Evolutionary conservation across 2,797 vertebrate species (phyloP).

Genomic region (Channa striata): DNA sequence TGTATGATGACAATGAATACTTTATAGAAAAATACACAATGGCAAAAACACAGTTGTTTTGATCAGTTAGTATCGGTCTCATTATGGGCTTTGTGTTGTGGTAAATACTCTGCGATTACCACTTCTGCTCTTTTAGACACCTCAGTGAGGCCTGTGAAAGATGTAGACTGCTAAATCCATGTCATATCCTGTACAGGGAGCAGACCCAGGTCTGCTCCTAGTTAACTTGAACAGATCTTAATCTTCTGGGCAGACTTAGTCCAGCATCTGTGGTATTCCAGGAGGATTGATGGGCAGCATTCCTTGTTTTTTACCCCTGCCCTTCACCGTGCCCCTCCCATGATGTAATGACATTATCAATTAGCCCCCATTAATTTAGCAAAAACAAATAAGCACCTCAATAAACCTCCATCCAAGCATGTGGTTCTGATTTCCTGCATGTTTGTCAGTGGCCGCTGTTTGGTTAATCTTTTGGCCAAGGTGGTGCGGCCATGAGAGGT

Average conservation of each 20-base stretch:
- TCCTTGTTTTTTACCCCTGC: conserved; percentile 74
- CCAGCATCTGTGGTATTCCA: conserved; percentile 78
- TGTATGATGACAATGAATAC: not conserved
- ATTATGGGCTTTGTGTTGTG: conserved; percentile 2
- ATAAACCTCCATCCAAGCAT: conserved; percentile 79
- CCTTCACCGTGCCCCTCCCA: conserved; percentile 71
- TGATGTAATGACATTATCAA: conserved; percentile 89
- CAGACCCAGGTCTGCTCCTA: conserved; percentile 78
- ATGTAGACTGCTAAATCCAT: conserved; percentile 23
- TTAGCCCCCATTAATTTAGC: conserved; percentile 89
- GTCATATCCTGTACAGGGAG: conserved; percentile 49
- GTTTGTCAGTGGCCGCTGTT: conserved; percentile 84
- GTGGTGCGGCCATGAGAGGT: conserved; percentile 78
- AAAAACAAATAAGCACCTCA: conserved; percentile 87
- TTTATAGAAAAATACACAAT: not conserved
- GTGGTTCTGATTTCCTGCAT: conserved; percentile 87
- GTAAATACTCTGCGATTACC: conserved; percentile 27
- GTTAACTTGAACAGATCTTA: conserved; percentile 79
- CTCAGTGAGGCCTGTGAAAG: conserved; percentile 29
- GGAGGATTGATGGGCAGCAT: conserved; percentile 84
- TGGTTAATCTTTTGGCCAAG: conserved; percentile 83
- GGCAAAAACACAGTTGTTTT: not conserved
- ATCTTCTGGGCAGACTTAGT: conserved; percentile 68
- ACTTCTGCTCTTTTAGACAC: conserved; percentile 29
- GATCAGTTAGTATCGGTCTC: not conserved